A percentile compares a stretch with the other conserved stretches of the same genome.
Evolutionary conservation across 23 tunicate species (phyloP).

Genomic region (Aplidium turbinatum): DNA sequence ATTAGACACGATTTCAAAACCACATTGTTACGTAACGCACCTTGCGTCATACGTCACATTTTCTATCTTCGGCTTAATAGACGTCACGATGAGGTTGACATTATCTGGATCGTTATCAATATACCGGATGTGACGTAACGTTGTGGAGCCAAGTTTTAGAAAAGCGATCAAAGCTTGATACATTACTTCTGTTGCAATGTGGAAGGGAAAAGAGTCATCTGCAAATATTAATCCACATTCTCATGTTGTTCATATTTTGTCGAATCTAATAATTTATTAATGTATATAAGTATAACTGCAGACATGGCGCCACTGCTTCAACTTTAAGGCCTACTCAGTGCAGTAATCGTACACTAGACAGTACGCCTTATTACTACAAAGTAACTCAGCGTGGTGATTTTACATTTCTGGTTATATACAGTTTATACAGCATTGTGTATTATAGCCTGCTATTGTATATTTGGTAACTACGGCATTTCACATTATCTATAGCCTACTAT

Average conservation of each 20-base stretch:
- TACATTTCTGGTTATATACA: too few relatives aligned
- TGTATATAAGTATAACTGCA: too few relatives aligned
- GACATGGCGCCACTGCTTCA: too few relatives aligned
- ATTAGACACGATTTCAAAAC: too few relatives aligned
- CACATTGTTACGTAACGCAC: too few relatives aligned
- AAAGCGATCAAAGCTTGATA: constrained; percentile 65
- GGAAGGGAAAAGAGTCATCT: constrained; percentile 59
- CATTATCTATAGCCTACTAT: background rate
- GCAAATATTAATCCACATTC: background rate
- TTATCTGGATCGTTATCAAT: constrained; percentile 65
- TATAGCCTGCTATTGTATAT: background rate
- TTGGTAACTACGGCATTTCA: background rate
- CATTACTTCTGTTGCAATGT: constrained; percentile 61
- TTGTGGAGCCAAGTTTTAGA: constrained; percentile 47
- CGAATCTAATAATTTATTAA: too few relatives aligned
- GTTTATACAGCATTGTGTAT: background rate
- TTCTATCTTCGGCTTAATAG: constrained; percentile 72
- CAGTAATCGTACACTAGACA: too few relatives aligned
- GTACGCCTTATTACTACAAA: too few relatives aligned
- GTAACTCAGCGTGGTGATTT: too few relatives aligned
- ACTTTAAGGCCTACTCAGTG: too few relatives aligned
- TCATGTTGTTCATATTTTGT: too few relatives aligned
- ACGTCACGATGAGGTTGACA: constrained; percentile 68
- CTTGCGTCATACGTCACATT: constrained; percentile 70
- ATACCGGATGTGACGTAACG: constrained; percentile 61